Conservation (phyloP, 1,140 invertebrate species). For the Leptoteleia sp. region DNA sequence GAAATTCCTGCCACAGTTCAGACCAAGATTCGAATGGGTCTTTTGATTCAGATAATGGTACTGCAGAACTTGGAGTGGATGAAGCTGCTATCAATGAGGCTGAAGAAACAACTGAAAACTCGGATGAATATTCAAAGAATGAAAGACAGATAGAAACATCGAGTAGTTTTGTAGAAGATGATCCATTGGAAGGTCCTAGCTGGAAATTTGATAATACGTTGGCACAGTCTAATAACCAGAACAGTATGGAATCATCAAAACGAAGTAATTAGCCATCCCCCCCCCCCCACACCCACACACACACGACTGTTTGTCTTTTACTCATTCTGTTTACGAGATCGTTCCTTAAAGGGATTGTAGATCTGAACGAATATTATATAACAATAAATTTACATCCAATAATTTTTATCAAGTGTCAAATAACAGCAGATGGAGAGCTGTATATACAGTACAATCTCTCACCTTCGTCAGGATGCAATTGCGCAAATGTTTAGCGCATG, state of each 20-base stretch:
- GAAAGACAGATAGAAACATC: conserved; percentile 10
- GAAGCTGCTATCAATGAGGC: not conserved
- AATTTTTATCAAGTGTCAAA: no score
- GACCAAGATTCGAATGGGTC: conserved; percentile 46
- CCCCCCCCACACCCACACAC: no score
- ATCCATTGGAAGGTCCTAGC: conserved; percentile 78
- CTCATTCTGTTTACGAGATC: no score
- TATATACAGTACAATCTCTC: no score
- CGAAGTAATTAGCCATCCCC: not conserved
- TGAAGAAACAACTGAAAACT: not conserved
- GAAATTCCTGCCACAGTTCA: conserved; percentile 44
- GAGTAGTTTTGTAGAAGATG: conserved; percentile 59
- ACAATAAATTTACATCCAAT: no score
- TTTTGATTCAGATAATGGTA: conserved; percentile 32
- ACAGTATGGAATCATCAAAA: conserved; percentile 12
- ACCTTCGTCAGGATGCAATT: no score
- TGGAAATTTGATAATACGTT: conserved; percentile 70
- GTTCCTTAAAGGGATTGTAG: no score
- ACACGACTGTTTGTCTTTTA: no score
- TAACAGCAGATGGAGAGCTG: no score
- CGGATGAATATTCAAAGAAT: conserved; percentile 14
- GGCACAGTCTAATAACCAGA: not conserved
- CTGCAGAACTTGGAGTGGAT: not conserved
- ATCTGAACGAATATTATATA: no score
- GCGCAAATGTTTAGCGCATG: no score